These are phyloP conservation scores for Osmerus mordax DNA, from an alignment of 2,113 vertebrate species.

Conservation along the genomic window DNA sequence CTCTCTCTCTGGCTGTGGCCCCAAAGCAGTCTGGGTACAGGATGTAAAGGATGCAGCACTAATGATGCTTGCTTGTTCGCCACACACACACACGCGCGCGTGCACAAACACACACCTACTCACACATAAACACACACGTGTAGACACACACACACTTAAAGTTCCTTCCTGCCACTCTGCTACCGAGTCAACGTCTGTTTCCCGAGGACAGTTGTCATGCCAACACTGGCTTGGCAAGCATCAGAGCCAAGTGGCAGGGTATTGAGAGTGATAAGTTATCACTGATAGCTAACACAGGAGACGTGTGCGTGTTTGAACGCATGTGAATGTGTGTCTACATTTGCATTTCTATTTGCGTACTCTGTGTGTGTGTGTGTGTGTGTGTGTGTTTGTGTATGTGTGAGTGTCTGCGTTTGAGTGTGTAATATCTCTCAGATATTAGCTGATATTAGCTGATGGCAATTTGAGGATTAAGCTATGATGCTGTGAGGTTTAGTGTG, in stretches of 20 bases:
- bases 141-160: constrained; percentile 42
- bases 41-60: neutral
- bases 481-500: constrained; percentile 5
- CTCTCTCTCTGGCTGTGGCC: neutral
- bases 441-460: neutral
- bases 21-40: neutral
- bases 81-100: constrained; percentile 7
- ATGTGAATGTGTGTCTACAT: neutral
- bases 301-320: neutral
- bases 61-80: neutral
- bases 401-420: neutral
- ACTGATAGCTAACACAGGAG: too few species aligned
- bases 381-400: neutral
- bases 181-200: constrained; percentile 46
- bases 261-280: constrained; percentile 12
- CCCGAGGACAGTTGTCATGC: constrained; percentile 43
- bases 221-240: constrained; percentile 38
- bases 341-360: neutral
- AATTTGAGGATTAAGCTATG: neutral
- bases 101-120: constrained; percentile 31
- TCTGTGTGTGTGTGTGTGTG: neutral
- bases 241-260: constrained; percentile 28
- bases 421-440: neutral
- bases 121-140: constrained; percentile 27
- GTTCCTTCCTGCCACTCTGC: constrained; percentile 42